Evolutionary conservation across 2,888 invertebrate genomes (phyloP).

Genomic region (Trachelus troglodyta): DNA sequence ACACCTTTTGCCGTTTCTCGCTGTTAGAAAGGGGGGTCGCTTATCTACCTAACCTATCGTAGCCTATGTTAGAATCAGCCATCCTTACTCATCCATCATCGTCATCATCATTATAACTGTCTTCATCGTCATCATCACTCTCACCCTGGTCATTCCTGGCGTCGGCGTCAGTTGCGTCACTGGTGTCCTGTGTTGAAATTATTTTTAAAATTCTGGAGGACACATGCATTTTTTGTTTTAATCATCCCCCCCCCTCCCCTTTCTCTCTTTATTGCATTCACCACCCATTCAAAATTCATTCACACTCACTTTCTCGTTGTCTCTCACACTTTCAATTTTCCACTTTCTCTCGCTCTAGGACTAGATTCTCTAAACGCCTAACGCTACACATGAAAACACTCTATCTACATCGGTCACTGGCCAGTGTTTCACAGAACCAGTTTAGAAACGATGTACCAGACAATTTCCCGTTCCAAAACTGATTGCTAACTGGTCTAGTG

Average conservation of each 20-base stretch:
- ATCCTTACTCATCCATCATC: conserved; percentile 40
- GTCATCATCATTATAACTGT: conserved; percentile 36
- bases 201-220: conserved; percentile 21
- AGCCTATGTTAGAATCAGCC: conserved; percentile 46
- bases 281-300: conserved; percentile 5
- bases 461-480: conserved; percentile 9
- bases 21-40: conserved; percentile 42
- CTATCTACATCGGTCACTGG: conserved; percentile 60
- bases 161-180: conserved; percentile 36
- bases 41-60: conserved; percentile 53
- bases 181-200: conserved; percentile 11
- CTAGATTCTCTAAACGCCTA: conserved; percentile 62
- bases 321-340: conserved; percentile 10
- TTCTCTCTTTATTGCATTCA: conserved; percentile 11
- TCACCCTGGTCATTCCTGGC: conserved; percentile 32
- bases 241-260: conserved; percentile 8
- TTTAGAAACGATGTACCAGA: conserved; percentile 19
- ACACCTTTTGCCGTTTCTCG: conserved; percentile 15
- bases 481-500: conserved; percentile 15
- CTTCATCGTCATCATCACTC: conserved; percentile 20
- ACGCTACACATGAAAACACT: conserved; percentile 65
- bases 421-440: conserved; percentile 29
- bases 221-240: conserved; percentile 14
- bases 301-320: background rate
- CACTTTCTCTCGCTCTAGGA: conserved; percentile 42